These are phyloP conservation scores for Erythrocebus patas DNA, from an alignment of 2,113 vertebrate species.

Conservation along the genomic window DNA sequence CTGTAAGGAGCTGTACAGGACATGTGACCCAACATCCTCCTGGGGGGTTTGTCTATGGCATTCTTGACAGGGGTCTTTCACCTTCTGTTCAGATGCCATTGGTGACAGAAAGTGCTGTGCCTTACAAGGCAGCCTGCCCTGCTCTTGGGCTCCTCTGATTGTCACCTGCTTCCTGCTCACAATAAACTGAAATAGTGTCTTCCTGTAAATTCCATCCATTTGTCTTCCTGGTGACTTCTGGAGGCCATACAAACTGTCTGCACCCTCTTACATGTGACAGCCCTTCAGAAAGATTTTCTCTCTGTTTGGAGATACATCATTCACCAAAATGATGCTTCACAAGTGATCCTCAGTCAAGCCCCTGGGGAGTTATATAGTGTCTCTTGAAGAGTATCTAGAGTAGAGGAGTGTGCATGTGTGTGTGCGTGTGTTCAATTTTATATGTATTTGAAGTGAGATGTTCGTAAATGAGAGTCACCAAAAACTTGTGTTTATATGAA, in stretches of 20 bases:
- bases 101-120: background rate
- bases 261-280: background rate
- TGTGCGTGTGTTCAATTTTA: background rate
- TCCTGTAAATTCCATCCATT: background rate
- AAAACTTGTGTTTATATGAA: background rate
- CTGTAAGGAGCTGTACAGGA: background rate
- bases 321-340: background rate
- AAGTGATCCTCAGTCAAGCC: background rate
- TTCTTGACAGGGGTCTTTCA: background rate
- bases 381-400: background rate
- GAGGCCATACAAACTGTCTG: background rate
- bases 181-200: background rate
- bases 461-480: background rate
- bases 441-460: background rate
- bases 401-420: background rate
- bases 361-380: background rate
- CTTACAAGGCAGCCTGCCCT: background rate
- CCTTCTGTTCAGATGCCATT: background rate
- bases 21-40: background rate
- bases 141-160: background rate
- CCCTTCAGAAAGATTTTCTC: background rate
- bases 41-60: background rate
- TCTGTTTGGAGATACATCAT: background rate
- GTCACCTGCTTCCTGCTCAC: background rate
- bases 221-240: background rate